These are phyloP conservation scores for Hepsetus odoe DNA, from an alignment of 2,113 vertebrate species.

Conservation along the genomic window DNA sequence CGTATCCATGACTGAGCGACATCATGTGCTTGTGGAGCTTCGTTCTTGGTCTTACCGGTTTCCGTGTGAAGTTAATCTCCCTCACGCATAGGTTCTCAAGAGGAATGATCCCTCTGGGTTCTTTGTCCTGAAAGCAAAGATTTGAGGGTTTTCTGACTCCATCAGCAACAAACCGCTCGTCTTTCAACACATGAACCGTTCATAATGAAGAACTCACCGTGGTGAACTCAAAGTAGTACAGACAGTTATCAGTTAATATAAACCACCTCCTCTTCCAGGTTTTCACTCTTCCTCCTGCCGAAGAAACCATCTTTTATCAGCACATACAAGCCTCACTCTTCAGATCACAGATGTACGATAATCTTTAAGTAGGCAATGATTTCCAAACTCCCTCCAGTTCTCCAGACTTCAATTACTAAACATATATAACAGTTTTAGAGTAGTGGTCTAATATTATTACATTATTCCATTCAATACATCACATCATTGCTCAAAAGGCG, in stretches of 20 bases:
- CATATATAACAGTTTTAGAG: no score
- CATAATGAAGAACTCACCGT: conserved; percentile 62
- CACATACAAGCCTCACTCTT: background rate
- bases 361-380: no score
- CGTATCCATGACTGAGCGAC: no score
- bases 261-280: conserved; percentile 83
- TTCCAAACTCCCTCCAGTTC: no score
- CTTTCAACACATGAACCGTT: background rate
- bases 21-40: no score
- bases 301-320: background rate
- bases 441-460: no score
- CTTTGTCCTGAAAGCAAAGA: conserved; percentile 85
- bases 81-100: conserved; percentile 92
- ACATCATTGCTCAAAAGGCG: no score
- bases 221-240: conserved; percentile 78
- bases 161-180: background rate
- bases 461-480: no score
- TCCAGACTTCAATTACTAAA: no score
- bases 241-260: conserved; percentile 80
- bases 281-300: conserved; percentile 76
- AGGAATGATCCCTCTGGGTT: conserved; percentile 95
- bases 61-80: no score
- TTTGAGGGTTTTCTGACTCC: background rate
- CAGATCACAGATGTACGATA: no score
- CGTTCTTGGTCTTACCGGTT: no score